Conservation (phyloP, 2,888 invertebrate species). For the Linnaemya vulpina region DNA sequence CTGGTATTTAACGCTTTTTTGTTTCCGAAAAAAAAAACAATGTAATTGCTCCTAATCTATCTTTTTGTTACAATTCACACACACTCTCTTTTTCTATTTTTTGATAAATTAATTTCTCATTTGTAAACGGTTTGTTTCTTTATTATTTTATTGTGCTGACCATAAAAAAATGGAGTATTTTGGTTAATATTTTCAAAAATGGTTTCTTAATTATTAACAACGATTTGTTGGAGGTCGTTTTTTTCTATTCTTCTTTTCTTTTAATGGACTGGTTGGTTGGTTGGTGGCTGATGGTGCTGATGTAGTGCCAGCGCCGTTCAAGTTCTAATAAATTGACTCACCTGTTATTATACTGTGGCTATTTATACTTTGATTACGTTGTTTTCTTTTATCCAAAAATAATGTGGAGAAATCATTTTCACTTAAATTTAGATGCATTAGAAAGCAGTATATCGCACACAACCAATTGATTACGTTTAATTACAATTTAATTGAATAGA, state of each 20-base stretch:
- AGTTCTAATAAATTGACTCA: constrained; percentile 41
- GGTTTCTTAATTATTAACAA: constrained; percentile 28
- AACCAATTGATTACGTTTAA: constrained; percentile 44
- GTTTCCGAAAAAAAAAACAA: background rate
- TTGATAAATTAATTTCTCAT: constrained; percentile 70
- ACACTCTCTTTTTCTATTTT: constrained; percentile 7
- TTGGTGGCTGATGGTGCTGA: background rate
- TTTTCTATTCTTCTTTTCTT: background rate
- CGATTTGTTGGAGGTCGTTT: constrained; percentile 21
- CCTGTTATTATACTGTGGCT: constrained; percentile 7
- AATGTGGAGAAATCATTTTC: constrained; percentile 18
- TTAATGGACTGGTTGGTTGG: background rate
- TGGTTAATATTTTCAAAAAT: constrained; percentile 21
- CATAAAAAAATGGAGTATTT: constrained; percentile 37
- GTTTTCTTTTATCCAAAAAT: background rate
- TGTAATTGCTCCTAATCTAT: constrained; percentile 45
- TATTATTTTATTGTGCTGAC: constrained; percentile 9
- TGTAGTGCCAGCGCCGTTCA: constrained; percentile 13
- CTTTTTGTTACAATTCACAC: constrained; percentile 36
- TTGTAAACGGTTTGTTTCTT: constrained; percentile 46
- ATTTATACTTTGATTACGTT: background rate
- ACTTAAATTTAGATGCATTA: constrained; percentile 19
- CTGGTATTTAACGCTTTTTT: constrained; percentile 27
- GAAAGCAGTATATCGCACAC: constrained; percentile 10
- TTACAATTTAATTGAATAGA: constrained; percentile 50